Evolutionary conservation across 2,113 vertebrate genomes (phyloP).

Genomic region (Hippolais icterina): DNA sequence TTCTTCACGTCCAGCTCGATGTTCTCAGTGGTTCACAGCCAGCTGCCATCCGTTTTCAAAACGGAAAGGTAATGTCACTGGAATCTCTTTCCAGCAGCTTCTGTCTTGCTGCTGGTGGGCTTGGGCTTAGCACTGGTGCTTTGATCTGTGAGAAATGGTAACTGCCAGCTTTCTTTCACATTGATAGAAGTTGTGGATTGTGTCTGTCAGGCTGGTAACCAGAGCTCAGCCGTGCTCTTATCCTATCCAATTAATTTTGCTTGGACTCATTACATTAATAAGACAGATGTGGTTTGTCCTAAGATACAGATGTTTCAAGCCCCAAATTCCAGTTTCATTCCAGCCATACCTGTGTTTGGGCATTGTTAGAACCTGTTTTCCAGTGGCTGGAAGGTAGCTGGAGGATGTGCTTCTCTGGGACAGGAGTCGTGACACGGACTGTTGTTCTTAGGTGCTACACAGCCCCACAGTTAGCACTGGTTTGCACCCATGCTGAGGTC

Average conservation of each 20-base stretch:
- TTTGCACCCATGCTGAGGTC: background rate
- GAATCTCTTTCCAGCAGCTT: background rate
- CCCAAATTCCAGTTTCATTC: background rate
- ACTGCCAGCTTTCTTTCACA: background rate
- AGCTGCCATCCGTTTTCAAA: background rate
- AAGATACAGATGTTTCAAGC: background rate
- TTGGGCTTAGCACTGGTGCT: background rate
- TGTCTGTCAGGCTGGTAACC: background rate
- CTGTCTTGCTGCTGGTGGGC: background rate
- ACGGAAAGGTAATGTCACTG: accelerated
- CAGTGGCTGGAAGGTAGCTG: background rate
- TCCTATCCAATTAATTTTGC: background rate
- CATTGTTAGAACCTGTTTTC: background rate
- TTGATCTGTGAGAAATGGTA: background rate
- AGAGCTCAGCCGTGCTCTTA: background rate
- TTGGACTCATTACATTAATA: background rate
- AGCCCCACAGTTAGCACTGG: background rate
- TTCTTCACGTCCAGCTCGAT: accelerated
- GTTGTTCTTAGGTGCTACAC: background rate
- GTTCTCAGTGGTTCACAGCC: background rate
- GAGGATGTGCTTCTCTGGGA: background rate
- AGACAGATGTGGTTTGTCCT: background rate
- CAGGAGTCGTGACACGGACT: background rate
- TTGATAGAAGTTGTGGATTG: background rate
- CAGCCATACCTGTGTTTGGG: background rate